These are phyloP conservation scores for Auanema sp. DNA, from an alignment of 2,888 invertebrate species.

Conservation along the genomic window DNA sequence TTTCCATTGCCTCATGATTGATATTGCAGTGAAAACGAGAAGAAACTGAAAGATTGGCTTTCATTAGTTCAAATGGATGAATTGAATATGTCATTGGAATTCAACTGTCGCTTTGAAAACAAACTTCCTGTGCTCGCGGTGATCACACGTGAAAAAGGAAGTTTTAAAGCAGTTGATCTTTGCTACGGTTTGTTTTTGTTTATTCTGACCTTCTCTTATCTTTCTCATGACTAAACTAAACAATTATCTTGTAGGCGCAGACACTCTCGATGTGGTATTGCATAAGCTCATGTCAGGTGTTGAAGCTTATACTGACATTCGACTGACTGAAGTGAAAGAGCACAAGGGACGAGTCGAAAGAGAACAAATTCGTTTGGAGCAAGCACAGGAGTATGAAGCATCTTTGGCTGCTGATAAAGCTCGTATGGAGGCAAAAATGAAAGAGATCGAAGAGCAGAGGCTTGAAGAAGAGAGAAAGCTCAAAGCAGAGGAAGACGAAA, in stretches of 20 bases:
- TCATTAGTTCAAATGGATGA: background rate
- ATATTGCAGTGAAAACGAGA: background rate
- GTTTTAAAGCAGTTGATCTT: constrained; percentile 24
- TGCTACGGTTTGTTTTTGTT: constrained; percentile 33
- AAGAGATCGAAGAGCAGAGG: constrained; percentile 33
- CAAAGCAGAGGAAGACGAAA: constrained; percentile 31
- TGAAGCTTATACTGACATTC: constrained; percentile 43
- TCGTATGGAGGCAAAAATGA: constrained; percentile 42
- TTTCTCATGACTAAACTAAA: background rate
- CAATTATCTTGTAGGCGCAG: constrained; percentile 27
- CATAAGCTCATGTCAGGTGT: constrained; percentile 48
- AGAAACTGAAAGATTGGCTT: background rate
- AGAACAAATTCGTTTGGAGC: constrained; percentile 50
- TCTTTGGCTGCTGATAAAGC: constrained; percentile 52
- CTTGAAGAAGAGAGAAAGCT: constrained; percentile 29
- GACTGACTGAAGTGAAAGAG: constrained; percentile 31
- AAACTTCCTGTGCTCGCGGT: constrained; percentile 52
- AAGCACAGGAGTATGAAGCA: constrained; percentile 50
- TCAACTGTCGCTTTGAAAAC: constrained; percentile 22
- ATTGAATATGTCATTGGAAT: constrained; percentile 1
- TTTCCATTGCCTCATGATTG: background rate
- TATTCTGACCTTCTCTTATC: background rate
- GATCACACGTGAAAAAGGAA: constrained; percentile 41
- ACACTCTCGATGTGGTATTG: constrained; percentile 34
- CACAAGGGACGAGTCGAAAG: constrained; percentile 49